phyloP scores from a whole-genome alignment of 2,113 vertebrate genomes.

The Oxygymnocypris stewartii region DNA sequence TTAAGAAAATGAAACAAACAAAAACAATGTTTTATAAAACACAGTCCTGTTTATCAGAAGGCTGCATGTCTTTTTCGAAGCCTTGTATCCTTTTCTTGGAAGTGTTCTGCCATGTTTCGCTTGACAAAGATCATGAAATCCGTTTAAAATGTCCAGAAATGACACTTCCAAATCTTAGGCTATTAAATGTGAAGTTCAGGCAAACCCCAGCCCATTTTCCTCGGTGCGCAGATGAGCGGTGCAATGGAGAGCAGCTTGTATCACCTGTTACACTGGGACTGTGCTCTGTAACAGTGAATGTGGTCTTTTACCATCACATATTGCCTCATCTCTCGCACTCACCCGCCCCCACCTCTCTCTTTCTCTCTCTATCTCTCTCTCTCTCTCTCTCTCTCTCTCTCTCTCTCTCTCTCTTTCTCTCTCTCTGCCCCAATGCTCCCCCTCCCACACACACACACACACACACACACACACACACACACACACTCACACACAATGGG shows the following conservation, averaged over 20 bases:
- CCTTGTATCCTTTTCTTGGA: background rate
- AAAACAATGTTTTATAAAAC: background rate
- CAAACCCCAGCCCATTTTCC: background rate
- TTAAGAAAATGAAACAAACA: background rate
- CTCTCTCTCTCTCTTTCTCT: constrained; percentile 26
- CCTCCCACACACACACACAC: constrained; percentile 51
- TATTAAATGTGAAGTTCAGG: background rate
- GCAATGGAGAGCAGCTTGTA: background rate
- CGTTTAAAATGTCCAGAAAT: background rate
- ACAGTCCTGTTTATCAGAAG: background rate
- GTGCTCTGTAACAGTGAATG: constrained; percentile 38
- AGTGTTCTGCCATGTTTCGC: background rate
- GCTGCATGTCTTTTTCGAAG: constrained; percentile 10
- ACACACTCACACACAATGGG: constrained; percentile 38
- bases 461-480: constrained; percentile 32
- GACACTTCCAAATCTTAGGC: background rate
- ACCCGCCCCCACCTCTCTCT: constrained; percentile 42
- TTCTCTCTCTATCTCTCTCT: constrained; percentile 3
- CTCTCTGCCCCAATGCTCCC: constrained; percentile 46
- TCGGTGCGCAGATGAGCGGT: background rate
- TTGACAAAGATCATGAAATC: background rate
- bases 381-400: constrained; percentile 32
- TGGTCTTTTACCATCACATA: constrained; percentile 37
- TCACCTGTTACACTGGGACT: constrained; percentile 33
- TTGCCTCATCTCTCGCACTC: constrained; percentile 35